Percentiles rank a stretch among this genome's conserved stretches.
phyloP scores from a whole-genome alignment of 1,140 invertebrate species.

The Oreohelix idahoensis region DNA sequence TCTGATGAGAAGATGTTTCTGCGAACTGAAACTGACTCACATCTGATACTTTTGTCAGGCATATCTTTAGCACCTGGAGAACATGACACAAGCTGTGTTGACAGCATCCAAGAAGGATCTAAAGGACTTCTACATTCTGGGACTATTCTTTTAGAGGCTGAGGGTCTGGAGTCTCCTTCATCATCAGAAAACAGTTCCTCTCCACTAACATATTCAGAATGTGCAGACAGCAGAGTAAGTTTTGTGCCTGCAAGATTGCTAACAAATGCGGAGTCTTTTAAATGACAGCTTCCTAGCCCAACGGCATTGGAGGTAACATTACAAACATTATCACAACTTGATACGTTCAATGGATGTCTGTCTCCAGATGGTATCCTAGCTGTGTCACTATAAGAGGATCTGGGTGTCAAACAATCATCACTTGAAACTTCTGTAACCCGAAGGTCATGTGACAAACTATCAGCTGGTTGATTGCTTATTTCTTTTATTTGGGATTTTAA shows the following conservation, averaged over 20 bases:
- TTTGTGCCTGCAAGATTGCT: not conserved
- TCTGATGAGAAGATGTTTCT: not conserved
- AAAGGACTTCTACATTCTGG: not conserved
- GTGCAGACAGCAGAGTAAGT: not conserved
- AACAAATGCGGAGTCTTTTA: not conserved
- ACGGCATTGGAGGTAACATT: too few species aligned
- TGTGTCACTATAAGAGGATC: not conserved
- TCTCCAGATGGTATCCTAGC: not conserved
- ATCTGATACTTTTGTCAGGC: not conserved
- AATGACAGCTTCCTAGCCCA: not conserved
- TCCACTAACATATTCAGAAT: conserved; percentile 3
- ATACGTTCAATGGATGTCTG: not conserved
- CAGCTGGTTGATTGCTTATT: not conserved
- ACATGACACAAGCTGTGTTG: not conserved
- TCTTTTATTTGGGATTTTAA: not conserved
- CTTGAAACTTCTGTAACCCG: not conserved
- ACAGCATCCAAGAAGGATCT: not conserved
- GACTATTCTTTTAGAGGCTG: not conserved
- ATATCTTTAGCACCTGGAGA: not conserved
- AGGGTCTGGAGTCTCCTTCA: not conserved
- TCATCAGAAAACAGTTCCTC: conserved; percentile 11
- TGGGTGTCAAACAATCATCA: not conserved
- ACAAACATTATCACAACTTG: not conserved
- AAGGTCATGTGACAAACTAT: not conserved
- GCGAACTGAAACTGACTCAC: not conserved